phyloP scores from a whole-genome alignment of 2,797 vertebrate genomes.

The Diglossa cyanea region DNA sequence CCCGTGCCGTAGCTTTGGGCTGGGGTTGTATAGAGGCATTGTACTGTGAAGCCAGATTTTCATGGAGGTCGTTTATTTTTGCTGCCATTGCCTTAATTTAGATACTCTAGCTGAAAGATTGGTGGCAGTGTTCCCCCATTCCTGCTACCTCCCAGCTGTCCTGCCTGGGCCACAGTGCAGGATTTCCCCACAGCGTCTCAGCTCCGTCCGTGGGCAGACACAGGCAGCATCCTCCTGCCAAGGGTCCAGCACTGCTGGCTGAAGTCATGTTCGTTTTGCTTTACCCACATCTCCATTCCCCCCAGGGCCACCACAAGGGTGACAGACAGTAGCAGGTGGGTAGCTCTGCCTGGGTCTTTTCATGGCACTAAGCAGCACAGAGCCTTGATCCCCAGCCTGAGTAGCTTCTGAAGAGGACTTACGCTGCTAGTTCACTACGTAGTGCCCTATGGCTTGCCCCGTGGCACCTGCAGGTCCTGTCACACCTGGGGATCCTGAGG shows the following conservation, averaged over 20 bases:
- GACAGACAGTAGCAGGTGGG: background rate
- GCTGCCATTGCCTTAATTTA: background rate
- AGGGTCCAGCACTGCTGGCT: background rate
- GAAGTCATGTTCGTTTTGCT: fast-evolving
- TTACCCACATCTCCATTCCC: background rate
- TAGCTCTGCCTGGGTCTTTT: background rate
- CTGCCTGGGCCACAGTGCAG: background rate
- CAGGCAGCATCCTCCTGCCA: background rate
- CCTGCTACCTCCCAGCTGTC: background rate
- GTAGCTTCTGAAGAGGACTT: background rate
- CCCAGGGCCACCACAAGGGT: fast-evolving
- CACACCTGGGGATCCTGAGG: background rate
- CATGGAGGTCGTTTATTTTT: background rate
- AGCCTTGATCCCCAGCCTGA: background rate
- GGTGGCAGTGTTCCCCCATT: background rate
- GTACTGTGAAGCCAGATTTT: background rate
- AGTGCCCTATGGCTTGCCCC: background rate
- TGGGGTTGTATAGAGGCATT: background rate
- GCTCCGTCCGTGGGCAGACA: background rate
- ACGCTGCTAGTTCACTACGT: background rate
- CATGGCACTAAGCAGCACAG: background rate
- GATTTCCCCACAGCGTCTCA: background rate
- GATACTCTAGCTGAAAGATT: background rate
- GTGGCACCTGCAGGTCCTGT: background rate
- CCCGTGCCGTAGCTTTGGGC: fast-evolving